Percentiles rank a stretch among this genome's conserved stretches.
These are phyloP conservation scores for Ailurus styani DNA, from an alignment of 2,113 vertebrate genomes.

Conservation along the genomic window DNA sequence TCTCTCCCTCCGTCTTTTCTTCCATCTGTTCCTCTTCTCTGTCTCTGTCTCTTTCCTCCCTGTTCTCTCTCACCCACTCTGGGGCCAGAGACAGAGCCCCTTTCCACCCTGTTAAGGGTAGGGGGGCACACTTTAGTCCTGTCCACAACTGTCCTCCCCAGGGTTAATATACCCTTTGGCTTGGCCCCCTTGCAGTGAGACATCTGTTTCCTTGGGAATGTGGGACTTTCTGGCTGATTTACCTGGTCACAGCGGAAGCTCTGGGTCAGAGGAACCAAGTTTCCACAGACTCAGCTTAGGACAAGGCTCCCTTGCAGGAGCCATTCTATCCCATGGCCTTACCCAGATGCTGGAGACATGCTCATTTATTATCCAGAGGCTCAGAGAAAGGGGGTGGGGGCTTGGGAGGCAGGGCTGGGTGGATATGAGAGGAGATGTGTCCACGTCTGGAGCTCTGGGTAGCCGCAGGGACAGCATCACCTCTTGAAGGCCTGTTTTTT, in stretches of 20 bases:
- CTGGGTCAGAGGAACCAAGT: background rate
- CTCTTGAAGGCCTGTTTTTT: conserved; percentile 22
- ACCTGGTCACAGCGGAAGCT: background rate
- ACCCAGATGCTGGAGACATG: background rate
- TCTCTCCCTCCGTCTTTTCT: background rate
- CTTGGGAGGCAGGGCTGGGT: background rate
- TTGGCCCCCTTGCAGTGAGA: background rate
- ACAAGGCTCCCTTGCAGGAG: background rate
- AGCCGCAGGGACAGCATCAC: background rate
- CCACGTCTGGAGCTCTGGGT: background rate
- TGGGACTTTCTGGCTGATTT: background rate
- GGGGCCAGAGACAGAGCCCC: background rate
- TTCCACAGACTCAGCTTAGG: background rate
- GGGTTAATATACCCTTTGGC: no score
- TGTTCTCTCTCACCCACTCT: background rate
- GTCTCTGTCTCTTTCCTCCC: background rate
- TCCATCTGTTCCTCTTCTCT: no score
- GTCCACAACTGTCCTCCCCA: background rate
- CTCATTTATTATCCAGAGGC: conserved; percentile 53
- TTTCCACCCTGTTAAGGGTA: background rate
- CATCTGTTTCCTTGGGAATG: background rate
- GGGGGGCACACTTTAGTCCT: background rate
- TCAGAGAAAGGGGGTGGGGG: background rate
- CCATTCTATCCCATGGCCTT: background rate
- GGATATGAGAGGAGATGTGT: background rate